Evolutionary conservation across 2,888 invertebrate species (phyloP).

Genomic region (Melanotus villosus): DNA sequence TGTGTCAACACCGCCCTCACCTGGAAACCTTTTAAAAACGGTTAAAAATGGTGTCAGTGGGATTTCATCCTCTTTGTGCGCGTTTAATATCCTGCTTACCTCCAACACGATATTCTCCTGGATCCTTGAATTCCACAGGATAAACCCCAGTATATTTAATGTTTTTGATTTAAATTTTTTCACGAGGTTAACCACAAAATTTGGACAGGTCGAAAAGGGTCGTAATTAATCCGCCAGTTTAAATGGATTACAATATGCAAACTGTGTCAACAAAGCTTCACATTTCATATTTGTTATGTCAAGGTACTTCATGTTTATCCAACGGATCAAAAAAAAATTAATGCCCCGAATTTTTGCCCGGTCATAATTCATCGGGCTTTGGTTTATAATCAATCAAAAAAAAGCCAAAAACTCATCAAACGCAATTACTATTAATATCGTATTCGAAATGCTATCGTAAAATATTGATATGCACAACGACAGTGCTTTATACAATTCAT

Average conservation of each 20-base stretch:
- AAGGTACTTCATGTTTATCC: too few relatives aligned
- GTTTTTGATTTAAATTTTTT: too few relatives aligned
- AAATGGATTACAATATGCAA: too few relatives aligned
- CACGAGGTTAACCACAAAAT: too few relatives aligned
- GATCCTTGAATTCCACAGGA: background rate
- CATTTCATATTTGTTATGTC: too few relatives aligned
- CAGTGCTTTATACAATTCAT: constrained; percentile 24
- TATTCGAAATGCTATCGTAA: constrained; percentile 1
- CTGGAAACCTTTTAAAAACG: constrained; percentile 31
- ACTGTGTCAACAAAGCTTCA: too few relatives aligned
- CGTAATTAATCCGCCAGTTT: background rate
- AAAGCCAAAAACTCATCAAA: background rate
- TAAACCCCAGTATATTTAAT: background rate
- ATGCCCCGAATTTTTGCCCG: too few relatives aligned
- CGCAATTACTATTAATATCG: constrained; percentile 7
- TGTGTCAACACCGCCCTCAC: constrained; percentile 43
- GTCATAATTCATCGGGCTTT: too few relatives aligned
- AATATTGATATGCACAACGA: constrained; percentile 20
- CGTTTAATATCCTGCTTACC: constrained; percentile 2
- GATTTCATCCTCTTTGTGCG: constrained; percentile 8
- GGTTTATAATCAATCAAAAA: background rate
- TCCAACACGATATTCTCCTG: background rate
- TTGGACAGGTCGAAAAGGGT: background rate
- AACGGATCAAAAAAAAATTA: too few relatives aligned
- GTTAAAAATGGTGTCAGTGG: constrained; percentile 30